phyloP scores from a whole-genome alignment of 2,113 vertebrate species.

The Struthio camelus region DNA sequence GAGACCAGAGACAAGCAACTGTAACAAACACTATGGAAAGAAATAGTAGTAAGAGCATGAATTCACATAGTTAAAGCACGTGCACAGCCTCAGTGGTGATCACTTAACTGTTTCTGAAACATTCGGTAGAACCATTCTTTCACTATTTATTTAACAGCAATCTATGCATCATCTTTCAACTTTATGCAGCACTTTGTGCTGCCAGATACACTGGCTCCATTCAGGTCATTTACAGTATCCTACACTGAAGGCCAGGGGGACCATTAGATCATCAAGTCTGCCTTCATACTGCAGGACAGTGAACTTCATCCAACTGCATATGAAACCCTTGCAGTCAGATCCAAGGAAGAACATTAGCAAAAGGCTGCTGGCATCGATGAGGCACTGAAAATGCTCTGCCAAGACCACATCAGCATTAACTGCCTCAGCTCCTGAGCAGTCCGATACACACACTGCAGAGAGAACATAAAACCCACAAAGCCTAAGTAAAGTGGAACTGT shows the following conservation, averaged over 20 bases:
- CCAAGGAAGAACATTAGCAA: constrained; percentile 35
- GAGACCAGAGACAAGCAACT: neutral
- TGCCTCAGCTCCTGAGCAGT: neutral
- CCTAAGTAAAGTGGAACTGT: neutral
- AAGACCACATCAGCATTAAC: constrained; percentile 54
- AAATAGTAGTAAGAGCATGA: neutral
- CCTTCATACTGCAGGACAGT: constrained; percentile 22
- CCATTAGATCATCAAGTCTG: constrained; percentile 63
- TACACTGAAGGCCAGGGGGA: constrained; percentile 36
- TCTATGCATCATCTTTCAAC: constrained; percentile 17
- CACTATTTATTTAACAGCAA: constrained; percentile 13
- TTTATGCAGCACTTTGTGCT: neutral
- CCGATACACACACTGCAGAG: neutral
- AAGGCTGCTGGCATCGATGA: constrained; percentile 41
- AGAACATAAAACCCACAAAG: neutral
- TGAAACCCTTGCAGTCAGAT: constrained; percentile 37
- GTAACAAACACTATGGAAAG: neutral
- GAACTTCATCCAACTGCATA: constrained; percentile 47
- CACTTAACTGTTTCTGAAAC: neutral
- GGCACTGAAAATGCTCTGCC: constrained; percentile 32
- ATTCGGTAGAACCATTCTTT: neutral
- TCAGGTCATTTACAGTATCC: constrained; percentile 41
- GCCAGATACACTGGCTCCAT: constrained; percentile 49
- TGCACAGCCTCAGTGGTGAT: neutral
- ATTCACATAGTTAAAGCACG: neutral